These are phyloP conservation scores for Phoronis australis DNA, from an alignment of 2,888 invertebrate species.

Conservation along the genomic window DNA sequence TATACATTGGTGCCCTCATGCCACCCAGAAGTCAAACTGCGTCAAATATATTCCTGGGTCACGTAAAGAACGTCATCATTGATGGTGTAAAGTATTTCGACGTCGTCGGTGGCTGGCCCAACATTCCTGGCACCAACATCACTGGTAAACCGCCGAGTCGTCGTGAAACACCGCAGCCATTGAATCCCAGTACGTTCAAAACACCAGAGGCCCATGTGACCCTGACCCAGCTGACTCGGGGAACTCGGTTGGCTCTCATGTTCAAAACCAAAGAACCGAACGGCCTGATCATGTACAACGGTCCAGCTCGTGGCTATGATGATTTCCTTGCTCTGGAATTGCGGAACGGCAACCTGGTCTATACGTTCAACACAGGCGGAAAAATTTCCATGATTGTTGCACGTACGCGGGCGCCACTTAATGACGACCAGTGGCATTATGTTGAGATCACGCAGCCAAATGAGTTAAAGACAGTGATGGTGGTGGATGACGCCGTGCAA, in stretches of 20 bases:
- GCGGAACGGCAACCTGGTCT: constrained; percentile 32
- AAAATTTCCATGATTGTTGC: neutral
- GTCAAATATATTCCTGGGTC: too few species aligned
- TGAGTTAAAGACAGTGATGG: constrained; percentile 3
- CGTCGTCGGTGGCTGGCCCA: too few species aligned
- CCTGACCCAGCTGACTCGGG: constrained; percentile 20
- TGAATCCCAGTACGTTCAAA: constrained; percentile 33
- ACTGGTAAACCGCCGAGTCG: too few species aligned
- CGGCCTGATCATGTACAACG: constrained; percentile 34
- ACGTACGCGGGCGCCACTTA: constrained; percentile 11
- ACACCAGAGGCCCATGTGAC: constrained; percentile 20
- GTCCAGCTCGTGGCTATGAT: constrained; percentile 18
- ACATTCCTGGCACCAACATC: too few species aligned
- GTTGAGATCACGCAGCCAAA: constrained; percentile 22
- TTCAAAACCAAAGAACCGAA: constrained; percentile 35
- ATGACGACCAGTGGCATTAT: constrained; percentile 39
- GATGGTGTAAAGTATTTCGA: too few species aligned
- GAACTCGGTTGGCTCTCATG: too few species aligned
- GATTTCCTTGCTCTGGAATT: constrained; percentile 40
- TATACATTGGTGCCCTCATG: too few species aligned
- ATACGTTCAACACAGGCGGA: constrained; percentile 36
- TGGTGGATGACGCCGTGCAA: neutral
- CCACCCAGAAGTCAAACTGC: too few species aligned
- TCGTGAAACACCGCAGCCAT: constrained; percentile 20
- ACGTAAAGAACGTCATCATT: too few species aligned